Conservation (phyloP, 1,140 invertebrate species). For the Leptinotarsa undecemlineata region DNA sequence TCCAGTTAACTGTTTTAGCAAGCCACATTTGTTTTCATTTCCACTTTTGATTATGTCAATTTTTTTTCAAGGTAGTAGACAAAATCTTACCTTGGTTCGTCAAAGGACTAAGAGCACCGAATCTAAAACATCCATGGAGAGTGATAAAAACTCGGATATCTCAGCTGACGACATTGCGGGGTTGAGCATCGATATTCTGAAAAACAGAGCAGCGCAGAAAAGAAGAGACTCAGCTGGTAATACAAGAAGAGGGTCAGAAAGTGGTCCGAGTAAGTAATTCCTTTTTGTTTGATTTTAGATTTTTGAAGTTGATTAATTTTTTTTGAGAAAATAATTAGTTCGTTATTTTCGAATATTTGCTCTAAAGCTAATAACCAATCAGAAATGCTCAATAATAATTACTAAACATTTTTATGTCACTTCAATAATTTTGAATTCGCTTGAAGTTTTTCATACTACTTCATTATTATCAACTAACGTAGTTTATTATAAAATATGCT, state of each 20-base stretch:
- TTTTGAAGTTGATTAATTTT: slow-evolving; percentile 4
- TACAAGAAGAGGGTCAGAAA: slow-evolving; percentile 60
- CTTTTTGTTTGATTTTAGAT: background rate
- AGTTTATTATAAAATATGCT: too few relatives aligned
- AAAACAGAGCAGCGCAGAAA: slow-evolving; percentile 43
- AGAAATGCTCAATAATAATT: background rate
- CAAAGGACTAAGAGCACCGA: slow-evolving; percentile 51
- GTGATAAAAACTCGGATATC: slow-evolving; percentile 43
- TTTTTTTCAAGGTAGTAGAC: slow-evolving; percentile 43
- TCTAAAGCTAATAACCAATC: background rate
- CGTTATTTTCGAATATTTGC: background rate
- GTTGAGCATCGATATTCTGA: slow-evolving; percentile 45
- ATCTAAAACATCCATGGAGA: slow-evolving; percentile 51
- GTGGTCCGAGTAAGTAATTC: slow-evolving; percentile 46
- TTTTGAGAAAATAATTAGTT: background rate
- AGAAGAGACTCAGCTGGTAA: slow-evolving; percentile 48
- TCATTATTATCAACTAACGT: too few relatives aligned
- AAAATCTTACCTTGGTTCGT: slow-evolving; percentile 42
- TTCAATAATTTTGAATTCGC: background rate
- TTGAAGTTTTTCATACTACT: too few relatives aligned
- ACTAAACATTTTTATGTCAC: background rate
- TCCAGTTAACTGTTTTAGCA: too few relatives aligned
- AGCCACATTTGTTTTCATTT: background rate
- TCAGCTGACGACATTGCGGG: slow-evolving; percentile 50
- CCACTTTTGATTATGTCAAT: background rate